Conservation (phyloP, 2,797 vertebrate genomes). For the Myiothlypis chrysogaster region DNA sequence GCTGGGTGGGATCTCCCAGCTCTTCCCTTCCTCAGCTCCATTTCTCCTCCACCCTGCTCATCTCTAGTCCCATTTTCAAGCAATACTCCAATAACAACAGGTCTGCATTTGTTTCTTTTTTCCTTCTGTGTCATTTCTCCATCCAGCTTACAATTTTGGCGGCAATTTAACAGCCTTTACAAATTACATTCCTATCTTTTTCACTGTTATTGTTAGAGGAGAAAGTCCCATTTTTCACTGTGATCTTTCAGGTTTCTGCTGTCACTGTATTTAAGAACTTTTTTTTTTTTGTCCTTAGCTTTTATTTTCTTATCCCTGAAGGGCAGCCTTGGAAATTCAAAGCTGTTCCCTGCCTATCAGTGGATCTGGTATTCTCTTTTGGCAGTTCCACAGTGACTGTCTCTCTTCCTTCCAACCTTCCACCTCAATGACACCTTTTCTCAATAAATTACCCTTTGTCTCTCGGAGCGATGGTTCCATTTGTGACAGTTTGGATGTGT, state of each 20-base stretch:
- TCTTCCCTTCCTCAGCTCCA: neutral
- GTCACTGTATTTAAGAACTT: neutral
- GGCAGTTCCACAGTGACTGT: conserved; percentile 8
- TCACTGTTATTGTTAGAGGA: neutral
- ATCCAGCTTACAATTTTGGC: conserved; percentile 47
- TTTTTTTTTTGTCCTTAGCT: conserved; percentile 11
- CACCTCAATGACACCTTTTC: conserved; percentile 60
- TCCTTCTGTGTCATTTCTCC: conserved; percentile 30
- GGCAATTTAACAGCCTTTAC: conserved; percentile 53
- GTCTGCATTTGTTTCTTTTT: conserved; percentile 12
- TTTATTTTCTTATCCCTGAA: conserved; percentile 47
- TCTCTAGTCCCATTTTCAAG: neutral
- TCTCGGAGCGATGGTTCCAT: conserved; percentile 17
- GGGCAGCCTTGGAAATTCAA: conserved; percentile 43
- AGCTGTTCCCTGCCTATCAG: neutral
- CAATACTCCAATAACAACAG: neutral
- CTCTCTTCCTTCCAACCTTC: conserved; percentile 17
- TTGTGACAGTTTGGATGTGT: conserved; percentile 49
- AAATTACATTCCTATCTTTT: conserved; percentile 40
- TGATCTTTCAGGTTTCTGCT: conserved; percentile 40
- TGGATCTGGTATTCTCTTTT: neutral
- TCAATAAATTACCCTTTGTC: conserved; percentile 67
- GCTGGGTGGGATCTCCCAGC: rapidly evolving
- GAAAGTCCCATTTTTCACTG: conserved; percentile 9
- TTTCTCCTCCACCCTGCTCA: neutral